Evolutionary conservation across 2,113 vertebrate genomes (phyloP), one percentile per base, ranked within the genome.

Genomic region (Telmatochromis brachygnathus): DNA sequence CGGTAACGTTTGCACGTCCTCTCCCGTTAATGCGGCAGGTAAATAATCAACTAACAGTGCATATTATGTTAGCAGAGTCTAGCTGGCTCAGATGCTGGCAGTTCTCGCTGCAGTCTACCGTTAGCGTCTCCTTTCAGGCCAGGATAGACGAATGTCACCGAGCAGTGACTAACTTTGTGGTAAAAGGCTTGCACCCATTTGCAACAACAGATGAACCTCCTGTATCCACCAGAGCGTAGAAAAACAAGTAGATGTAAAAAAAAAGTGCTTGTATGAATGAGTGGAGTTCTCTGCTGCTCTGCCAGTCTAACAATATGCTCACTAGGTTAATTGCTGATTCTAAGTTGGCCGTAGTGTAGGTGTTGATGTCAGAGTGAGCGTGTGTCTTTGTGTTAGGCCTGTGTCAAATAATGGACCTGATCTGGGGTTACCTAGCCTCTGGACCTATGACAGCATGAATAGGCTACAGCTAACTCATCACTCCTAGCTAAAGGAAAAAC

Each of bases 181-280:
- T 45, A 4, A 45, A 45, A 45, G 42, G 42, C 6, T 45, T 45
- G 13, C 42, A 45, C 42, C 42, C 42, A 45, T 45, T 45, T 45
- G 42, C 42, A 15, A 4, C 42, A 45, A 4, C 15, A 49, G 47
- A 17, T 49, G 15, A 8, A 65, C 60, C 33, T 21, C 19, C 11
- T 35, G 60, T n/a, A 12, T 65, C 17, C 60, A 65, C 60, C 30
- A 35, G 17, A 60, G 28, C 9, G 2, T 60, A 33, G 56, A 60
- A 33, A 60, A 60, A 65, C 60, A 7, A n/a, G 30, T 7, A 35
- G 30, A 5, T 65, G 60, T 65, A 12, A n/a, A 35, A 35, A 35
- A 11, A 62, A 62, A 58, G 58, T 35, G 30, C 58, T 65, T n/a
- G 60, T 35, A 12, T 65, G 60, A 65, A 65, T 65, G 60, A 65